Conservation (phyloP, 64 coral and sea anemone species). For the Montipora capricornis region DNA sequence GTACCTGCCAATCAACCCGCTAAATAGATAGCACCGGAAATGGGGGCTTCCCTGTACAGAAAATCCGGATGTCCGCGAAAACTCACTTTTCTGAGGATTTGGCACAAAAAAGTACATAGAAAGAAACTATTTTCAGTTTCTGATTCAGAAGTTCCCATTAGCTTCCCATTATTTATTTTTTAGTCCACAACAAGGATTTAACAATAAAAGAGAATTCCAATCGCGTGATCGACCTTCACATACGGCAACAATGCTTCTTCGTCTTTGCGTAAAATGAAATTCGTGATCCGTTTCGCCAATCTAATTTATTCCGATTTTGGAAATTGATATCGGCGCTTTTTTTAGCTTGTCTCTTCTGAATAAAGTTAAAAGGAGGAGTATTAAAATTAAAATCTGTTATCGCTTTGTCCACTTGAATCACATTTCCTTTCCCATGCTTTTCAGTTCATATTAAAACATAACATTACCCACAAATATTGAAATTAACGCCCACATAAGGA, state of each 20-base stretch:
- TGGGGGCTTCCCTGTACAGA: conserved; percentile 39
- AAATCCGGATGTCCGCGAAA: conserved; percentile 30
- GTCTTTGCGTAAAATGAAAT: not conserved
- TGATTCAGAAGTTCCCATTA: not conserved
- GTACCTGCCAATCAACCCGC: conserved; percentile 72
- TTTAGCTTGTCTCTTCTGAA: not conserved
- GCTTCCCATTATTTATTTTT: not conserved
- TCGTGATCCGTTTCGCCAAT: not conserved
- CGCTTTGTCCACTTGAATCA: not conserved
- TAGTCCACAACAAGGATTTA: not conserved
- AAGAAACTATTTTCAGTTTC: not conserved
- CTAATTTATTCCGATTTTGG: conserved; percentile 3
- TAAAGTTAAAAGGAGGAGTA: not conserved
- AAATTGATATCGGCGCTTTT: not conserved
- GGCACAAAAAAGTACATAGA: not conserved
- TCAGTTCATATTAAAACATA: not conserved
- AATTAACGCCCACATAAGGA: not conserved
- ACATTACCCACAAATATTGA: not conserved
- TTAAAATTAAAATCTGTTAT: not conserved
- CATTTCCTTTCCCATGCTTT: not conserved
- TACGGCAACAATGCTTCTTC: not conserved
- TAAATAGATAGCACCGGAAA: conserved; percentile 65
- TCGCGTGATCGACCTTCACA: not conserved
- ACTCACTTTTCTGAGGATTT: conserved; percentile 24
- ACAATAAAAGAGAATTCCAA: not conserved